These are phyloP conservation scores for Scaptomyza caliginosa DNA, from an alignment of 2,888 invertebrate genomes.

Conservation along the genomic window DNA sequence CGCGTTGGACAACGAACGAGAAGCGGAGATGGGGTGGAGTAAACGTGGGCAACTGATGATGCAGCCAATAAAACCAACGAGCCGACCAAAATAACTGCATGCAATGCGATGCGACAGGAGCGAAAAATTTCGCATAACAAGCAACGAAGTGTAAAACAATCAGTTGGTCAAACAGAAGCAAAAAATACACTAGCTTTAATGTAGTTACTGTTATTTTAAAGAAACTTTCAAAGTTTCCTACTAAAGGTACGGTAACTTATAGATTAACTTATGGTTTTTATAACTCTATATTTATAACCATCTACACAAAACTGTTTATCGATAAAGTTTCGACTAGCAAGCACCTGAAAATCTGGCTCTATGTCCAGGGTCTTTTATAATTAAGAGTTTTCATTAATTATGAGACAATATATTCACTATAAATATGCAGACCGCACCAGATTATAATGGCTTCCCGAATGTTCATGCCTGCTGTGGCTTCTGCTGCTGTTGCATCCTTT, in stretches of 20 bases:
- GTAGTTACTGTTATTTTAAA: too few relatives aligned
- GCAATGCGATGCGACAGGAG: slow-evolving; percentile 24
- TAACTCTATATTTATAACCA: not conserved
- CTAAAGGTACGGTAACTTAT: too few relatives aligned
- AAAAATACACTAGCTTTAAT: slow-evolving; percentile 22
- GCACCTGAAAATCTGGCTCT: not conserved
- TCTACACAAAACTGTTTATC: not conserved
- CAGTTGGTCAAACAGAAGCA: slow-evolving; percentile 1
- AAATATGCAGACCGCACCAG: slow-evolving; percentile 22
- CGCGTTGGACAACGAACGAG: not conserved
- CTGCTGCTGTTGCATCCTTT: slow-evolving; percentile 10
- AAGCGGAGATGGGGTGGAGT: not conserved
- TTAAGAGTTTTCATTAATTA: slow-evolving; percentile 19
- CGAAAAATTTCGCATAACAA: slow-evolving; percentile 29
- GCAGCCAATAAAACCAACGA: slow-evolving; percentile 74
- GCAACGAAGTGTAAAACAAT: slow-evolving; percentile 5
- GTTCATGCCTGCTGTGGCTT: slow-evolving; percentile 26
- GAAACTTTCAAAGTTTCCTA: too few relatives aligned
- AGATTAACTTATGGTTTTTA: too few relatives aligned
- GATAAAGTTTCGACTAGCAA: slow-evolving; percentile 2
- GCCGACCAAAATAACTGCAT: slow-evolving; percentile 49
- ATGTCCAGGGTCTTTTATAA: slow-evolving; percentile 4
- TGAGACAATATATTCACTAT: not conserved
- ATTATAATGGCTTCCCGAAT: slow-evolving; percentile 52
- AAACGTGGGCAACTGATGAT: slow-evolving; percentile 18